These are phyloP conservation scores for Typhlichthys subterraneus DNA, from an alignment of 2,797 vertebrate genomes.

Conservation along the genomic window DNA sequence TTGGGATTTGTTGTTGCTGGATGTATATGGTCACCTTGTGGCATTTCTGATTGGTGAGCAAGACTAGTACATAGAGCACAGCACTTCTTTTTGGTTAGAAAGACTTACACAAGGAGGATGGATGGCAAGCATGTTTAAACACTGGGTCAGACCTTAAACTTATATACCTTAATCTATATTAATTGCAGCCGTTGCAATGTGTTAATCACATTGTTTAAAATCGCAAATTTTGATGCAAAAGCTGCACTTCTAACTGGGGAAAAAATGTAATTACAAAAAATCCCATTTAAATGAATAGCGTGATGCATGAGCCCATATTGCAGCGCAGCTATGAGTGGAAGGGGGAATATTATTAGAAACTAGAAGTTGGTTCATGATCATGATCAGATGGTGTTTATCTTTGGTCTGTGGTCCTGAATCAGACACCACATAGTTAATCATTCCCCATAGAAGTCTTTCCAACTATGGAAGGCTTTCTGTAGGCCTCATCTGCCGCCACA, in stretches of 20 bases:
- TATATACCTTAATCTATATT: too few species aligned
- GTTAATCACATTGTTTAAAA: too few species aligned
- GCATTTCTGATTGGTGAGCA: too few species aligned
- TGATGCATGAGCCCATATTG: conserved; percentile 45
- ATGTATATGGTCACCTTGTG: too few species aligned
- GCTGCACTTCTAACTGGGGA: conserved; percentile 19
- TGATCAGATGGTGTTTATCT: conserved; percentile 51
- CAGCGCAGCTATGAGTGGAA: conserved; percentile 29
- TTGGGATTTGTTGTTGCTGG: too few species aligned
- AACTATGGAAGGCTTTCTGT: neutral
- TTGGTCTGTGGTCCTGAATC: conserved; percentile 41
- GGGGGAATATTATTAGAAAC: conserved; percentile 57
- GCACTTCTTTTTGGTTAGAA: too few species aligned
- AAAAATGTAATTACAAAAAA: conserved; percentile 50
- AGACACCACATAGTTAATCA: neutral
- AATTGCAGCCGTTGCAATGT: too few species aligned
- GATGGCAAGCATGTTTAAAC: too few species aligned
- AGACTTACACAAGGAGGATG: too few species aligned
- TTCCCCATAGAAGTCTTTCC: conserved; percentile 27
- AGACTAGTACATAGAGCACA: too few species aligned
- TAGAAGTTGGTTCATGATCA: conserved; percentile 65
- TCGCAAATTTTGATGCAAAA: conserved; percentile 30
- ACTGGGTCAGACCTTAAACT: too few species aligned
- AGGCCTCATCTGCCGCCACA: too few species aligned
- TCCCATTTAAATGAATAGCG: conserved; percentile 55